These are phyloP conservation scores for Illadopsis cleaveri DNA, from an alignment of 2,113 vertebrate species.

Conservation along the genomic window DNA sequence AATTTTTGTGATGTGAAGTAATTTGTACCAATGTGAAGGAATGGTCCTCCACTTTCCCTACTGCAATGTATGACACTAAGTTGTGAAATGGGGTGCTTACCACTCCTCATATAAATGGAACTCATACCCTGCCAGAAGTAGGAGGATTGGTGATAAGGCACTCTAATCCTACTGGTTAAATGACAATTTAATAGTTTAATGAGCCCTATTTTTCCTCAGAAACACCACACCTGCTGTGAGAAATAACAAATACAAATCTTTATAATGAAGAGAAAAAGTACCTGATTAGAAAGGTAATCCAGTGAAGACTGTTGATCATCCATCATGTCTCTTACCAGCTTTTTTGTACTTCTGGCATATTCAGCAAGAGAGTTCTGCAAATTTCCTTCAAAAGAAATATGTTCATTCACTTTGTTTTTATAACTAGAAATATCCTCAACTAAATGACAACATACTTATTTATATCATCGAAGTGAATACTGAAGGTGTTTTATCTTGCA, in stretches of 20 bases:
- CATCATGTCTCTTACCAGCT: conserved; percentile 88
- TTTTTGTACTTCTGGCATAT: conserved; percentile 87
- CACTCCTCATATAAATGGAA: background rate
- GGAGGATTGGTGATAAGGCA: background rate
- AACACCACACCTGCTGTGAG: background rate
- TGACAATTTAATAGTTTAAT: background rate
- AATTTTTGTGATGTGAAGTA: background rate
- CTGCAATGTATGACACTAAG: background rate
- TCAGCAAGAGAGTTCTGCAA: conserved; percentile 86
- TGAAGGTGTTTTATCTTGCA: background rate
- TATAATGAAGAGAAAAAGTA: conserved; percentile 24
- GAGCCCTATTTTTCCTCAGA: background rate
- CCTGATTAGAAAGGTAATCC: conserved; percentile 88
- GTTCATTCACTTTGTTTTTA: background rate
- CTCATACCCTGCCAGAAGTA: background rate
- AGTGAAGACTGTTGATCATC: conserved; percentile 88
- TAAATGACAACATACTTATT: background rate
- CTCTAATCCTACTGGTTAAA: background rate
- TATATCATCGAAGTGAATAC: background rate
- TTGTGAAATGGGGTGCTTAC: background rate
- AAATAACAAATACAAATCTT: background rate
- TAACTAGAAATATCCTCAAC: background rate
- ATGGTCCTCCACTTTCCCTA: background rate
- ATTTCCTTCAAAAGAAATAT: conserved; percentile 78
- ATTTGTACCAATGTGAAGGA: background rate